phyloP scores from a whole-genome alignment of 2,888 invertebrate genomes.

The Hipparchia sbordonii region DNA sequence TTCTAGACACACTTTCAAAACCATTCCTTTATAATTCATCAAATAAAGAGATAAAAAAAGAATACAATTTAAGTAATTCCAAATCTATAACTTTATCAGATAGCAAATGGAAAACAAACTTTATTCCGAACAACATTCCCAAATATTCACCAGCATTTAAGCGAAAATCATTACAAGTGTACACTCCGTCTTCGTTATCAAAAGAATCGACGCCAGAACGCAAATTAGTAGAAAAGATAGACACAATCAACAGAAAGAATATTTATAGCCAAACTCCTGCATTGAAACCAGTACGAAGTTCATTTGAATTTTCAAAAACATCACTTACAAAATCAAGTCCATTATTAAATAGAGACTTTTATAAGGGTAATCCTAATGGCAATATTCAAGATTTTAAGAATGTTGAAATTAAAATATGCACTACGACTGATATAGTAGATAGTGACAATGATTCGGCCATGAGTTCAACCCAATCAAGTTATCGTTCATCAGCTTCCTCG shows the following conservation, averaged over 20 bases:
- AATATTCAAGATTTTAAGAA: constrained; percentile 65
- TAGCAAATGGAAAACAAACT: constrained; percentile 71
- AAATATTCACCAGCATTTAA: constrained; percentile 93
- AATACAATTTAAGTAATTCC: constrained; percentile 56
- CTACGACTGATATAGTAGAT: constrained; percentile 83
- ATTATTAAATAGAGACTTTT: constrained; percentile 57
- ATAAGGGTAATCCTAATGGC: constrained; percentile 60
- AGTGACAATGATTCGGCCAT: constrained; percentile 95
- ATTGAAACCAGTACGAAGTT: constrained; percentile 48
- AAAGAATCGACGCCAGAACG: constrained; percentile 78
- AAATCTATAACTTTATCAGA: constrained; percentile 65
- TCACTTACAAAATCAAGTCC: constrained; percentile 50
- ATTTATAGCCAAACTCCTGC: constrained; percentile 49
- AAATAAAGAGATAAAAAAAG: constrained; percentile 58
- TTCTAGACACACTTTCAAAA: constrained; percentile 83
- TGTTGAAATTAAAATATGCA: constrained; percentile 74
- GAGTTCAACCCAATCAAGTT: constrained; percentile 91
- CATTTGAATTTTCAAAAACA: constrained; percentile 50
- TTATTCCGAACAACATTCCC: constrained; percentile 83
- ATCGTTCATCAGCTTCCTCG: constrained; percentile 89
- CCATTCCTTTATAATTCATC: constrained; percentile 71
- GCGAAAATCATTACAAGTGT: constrained; percentile 87
- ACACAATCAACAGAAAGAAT: constrained; percentile 56
- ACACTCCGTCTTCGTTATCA: constrained; percentile 72
- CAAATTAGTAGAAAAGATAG: constrained; percentile 62